These are phyloP conservation scores for Gobionotothen gibberifrons DNA, from an alignment of 2,797 vertebrate species.

Conservation along the genomic window DNA sequence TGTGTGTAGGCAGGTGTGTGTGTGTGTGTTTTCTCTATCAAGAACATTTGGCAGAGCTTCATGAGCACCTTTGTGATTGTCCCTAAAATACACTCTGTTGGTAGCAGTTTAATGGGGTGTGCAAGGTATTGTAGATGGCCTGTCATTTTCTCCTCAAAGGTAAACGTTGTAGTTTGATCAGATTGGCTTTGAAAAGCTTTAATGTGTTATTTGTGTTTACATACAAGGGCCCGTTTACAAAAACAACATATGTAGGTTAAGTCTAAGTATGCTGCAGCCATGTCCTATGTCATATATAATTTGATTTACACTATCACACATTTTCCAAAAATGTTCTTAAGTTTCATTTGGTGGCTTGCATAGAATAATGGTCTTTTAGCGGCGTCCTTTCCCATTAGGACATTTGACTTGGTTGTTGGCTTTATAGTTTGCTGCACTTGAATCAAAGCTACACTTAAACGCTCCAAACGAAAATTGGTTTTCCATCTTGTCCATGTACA, in stretches of 20 bases:
- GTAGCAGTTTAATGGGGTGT: slow-evolving; percentile 64
- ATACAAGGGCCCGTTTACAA: not conserved
- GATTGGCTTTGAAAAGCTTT: slow-evolving; percentile 30
- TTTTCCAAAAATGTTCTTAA: no score
- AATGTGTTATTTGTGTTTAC: slow-evolving; percentile 16
- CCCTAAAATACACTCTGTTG: slow-evolving; percentile 51
- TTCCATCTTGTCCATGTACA: slow-evolving; percentile 29
- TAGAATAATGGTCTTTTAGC: no score
- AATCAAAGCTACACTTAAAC: slow-evolving; percentile 7
- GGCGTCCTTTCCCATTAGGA: not conserved
- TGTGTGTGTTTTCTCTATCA: slow-evolving; percentile 56
- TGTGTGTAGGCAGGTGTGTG: slow-evolving; percentile 63
- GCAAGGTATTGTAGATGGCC: slow-evolving; percentile 39
- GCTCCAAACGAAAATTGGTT: slow-evolving; percentile 29
- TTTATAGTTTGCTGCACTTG: slow-evolving; percentile 12
- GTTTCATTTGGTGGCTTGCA: no score
- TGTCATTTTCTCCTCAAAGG: slow-evolving; percentile 28
- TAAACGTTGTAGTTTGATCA: slow-evolving; percentile 42
- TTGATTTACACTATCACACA: no score
- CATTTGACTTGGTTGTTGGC: slow-evolving; percentile 17
- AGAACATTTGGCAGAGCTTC: slow-evolving; percentile 69
- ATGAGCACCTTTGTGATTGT: slow-evolving; percentile 61
- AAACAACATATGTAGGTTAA: not conserved
- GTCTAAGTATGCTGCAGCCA: not conserved
- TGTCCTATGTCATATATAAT: no score